Evolutionary conservation across 2,797 vertebrate species (phyloP), one percentile per base, ranked within the genome.

Genomic region (Pterois miles): DNA sequence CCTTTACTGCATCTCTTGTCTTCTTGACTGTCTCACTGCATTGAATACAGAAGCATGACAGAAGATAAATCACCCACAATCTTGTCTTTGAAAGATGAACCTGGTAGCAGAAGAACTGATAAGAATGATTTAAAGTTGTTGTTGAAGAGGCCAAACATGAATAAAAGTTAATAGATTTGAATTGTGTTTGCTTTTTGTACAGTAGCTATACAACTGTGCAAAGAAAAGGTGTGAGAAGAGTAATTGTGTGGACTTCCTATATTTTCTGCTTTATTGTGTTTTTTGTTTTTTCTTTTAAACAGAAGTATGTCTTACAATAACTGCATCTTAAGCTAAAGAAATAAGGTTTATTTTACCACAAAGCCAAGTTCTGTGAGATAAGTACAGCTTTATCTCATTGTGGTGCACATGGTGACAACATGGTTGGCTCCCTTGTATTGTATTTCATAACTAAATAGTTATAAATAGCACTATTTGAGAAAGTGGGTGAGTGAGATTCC

Each of bases 111-210:
- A 62, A 70, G 64, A 70, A 73, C 40, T 3, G 74, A 85, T 84
- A 83, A 86, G 69, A 82, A 75, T 82, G 50, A 85, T 76, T 82
- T 78, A 86, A 75, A 40, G 68, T 77, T 65, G 12, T 7, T 50
- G 25, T 29, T 75, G 72, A 89, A 90, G n/a, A 88, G 86, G 82
- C 90, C 84, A 82, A 74, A 78, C 10, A 33, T 40, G 60, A 76
- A 79, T 31, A 59, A 22, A 72, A 43, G 57, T 79, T 71, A 25
- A 46, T 10, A 27, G 53, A 78, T 81, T 75, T 67, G n/a, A 82
- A 69, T 77, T 70, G 56, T 64, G n/a, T 20, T 29, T 34, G 34
- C 38, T 16, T 12, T n/a, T 65, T 82, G 71, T 40, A 65, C 27
- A 16, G 34, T 50, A 52, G 52, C 48, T 34, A 33, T n/a, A 57